Evolutionary conservation across 2,888 invertebrate species (phyloP).

Genomic region (Meiosimyza decipiens): DNA sequence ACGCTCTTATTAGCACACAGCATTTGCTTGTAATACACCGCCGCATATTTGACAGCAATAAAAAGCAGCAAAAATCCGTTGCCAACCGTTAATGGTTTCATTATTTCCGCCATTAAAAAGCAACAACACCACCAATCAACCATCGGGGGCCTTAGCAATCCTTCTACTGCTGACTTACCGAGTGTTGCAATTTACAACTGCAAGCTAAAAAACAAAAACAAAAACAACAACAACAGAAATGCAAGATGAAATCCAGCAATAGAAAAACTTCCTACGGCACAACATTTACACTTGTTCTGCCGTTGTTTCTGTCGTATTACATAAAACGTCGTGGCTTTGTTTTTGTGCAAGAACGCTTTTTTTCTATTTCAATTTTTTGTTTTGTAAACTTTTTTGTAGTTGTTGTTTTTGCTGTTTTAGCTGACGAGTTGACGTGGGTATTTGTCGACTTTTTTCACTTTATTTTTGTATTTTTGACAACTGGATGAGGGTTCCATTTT

Average conservation of each 20-base stretch:
- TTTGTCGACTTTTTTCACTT: constrained; percentile 9
- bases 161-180: no score
- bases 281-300: constrained; percentile 32
- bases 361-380: neutral
- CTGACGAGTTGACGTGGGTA: constrained; percentile 32
- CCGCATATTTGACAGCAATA: no score
- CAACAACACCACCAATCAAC: constrained; percentile 15
- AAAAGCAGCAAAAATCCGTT: no score
- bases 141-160: no score
- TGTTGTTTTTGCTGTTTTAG: constrained; percentile 21
- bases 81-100: neutral
- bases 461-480: constrained; percentile 24
- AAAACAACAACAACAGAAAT: neutral
- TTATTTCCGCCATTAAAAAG: neutral
- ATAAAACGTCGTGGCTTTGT: constrained; percentile 17
- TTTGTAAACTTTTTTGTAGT: neutral
- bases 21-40: no score
- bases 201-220: neutral
- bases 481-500: constrained; percentile 21
- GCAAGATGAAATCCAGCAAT: neutral
- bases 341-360: constrained; percentile 1
- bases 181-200: no score
- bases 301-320: constrained; percentile 32
- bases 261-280: constrained; percentile 1
- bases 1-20: no score